Base-by-base conservation (phyloP, 2,113 vertebrate genomes). In the Epinephelus lanceolatus region DNA sequence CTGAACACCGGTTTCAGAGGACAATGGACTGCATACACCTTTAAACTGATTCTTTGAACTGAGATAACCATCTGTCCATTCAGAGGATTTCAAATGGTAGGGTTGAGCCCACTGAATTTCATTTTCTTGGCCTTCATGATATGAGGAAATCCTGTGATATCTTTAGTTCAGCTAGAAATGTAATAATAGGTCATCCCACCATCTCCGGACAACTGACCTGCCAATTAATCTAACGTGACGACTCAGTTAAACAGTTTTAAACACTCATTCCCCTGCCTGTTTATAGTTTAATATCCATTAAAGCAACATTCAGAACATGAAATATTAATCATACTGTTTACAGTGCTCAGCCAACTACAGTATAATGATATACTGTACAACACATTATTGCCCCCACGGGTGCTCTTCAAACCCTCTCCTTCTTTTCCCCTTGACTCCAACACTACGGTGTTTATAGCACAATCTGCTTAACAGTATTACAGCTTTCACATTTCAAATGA, bases 261-360 rank as follows among this genome's bases (percentile, higher is more conserved):
- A 86, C 77, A 67, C 47, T 63, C 15, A 71, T 87, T 75, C 68
- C 37, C 45, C 61, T 65, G 33, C 42, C 53, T 63, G 81, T 79
- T 78, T 78, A 84, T 52, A 47, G 61, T 86, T 61, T 65, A 84
- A 83, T 87, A 91, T 90, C 84, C 82, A 89, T 90, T 92, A 84
- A 84, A 89, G 75, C 71, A 78, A 75, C 5, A 21, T 62, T 80
- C 62, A 67, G 45, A 85, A 79, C 84, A 88, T 91, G 72, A 92
- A 86, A 88, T 88, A 92, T 92, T 87, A 92, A 89, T 86, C 74
- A 80, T 66, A 51, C 40, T 89, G 76, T 92, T 90, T 91, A 77
- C 83, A 63, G 71, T 78, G 85, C 87, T 84, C 66, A 78, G 78
- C 88, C 71, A 86, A 78, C 83, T 53, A 69, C 76, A 79, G 68